Evolutionary conservation across 2,797 vertebrate species (phyloP).

Genomic region (Arremon brunneinucha): DNA sequence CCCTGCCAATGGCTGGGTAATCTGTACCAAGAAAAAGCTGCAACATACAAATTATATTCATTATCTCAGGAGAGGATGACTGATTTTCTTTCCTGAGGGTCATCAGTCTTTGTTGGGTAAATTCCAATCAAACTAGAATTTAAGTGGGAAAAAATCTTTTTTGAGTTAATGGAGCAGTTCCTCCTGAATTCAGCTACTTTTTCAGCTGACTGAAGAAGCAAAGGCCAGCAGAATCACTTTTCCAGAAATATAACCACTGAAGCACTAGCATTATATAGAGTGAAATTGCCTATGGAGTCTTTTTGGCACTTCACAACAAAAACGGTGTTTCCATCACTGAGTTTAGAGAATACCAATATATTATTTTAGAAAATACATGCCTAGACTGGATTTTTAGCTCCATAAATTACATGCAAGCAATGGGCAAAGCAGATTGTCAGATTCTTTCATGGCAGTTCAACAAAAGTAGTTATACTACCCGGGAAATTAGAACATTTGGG

Average conservation of each 20-base stretch:
- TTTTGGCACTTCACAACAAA: background rate
- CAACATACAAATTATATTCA: background rate
- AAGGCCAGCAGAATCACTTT: background rate
- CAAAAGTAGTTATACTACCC: background rate
- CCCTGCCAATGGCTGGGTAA: background rate
- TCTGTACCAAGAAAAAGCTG: background rate
- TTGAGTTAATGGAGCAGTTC: background rate
- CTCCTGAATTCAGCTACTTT: background rate
- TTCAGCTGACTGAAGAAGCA: background rate
- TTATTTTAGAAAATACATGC: background rate
- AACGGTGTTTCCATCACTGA: background rate
- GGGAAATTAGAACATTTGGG: background rate
- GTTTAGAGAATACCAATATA: background rate
- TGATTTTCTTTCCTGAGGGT: background rate
- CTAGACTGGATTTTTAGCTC: background rate
- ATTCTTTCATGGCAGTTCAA: background rate
- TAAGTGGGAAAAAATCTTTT: background rate
- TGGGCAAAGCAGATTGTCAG: accelerated
- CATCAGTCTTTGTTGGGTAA: background rate
- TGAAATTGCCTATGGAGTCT: background rate
- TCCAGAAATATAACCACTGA: background rate
- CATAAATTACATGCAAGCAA: background rate
- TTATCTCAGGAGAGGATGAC: background rate
- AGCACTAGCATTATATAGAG: background rate
- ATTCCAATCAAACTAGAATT: background rate